phyloP scores from a whole-genome alignment of 2,888 invertebrate species.

The Amiota minor region DNA sequence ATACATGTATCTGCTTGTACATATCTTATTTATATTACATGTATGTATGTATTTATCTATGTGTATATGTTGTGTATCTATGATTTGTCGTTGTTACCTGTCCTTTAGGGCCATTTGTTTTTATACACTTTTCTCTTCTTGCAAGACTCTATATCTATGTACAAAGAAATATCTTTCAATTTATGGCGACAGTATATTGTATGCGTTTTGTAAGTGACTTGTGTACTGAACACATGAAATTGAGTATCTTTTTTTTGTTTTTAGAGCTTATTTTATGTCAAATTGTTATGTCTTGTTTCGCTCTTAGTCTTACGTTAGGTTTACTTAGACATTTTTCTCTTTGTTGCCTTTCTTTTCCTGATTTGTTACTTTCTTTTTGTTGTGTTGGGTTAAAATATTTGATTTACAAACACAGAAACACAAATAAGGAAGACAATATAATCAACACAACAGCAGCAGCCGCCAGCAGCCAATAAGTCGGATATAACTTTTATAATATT shows the following conservation, averaged over 20 bases:
- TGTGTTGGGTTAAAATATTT: slow-evolving; percentile 13
- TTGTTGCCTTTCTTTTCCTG: neutral
- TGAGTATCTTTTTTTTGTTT: slow-evolving; percentile 23
- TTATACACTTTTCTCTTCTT: neutral
- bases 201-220: no score
- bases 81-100: slow-evolving; percentile 13
- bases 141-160: neutral
- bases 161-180: neutral
- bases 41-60: neutral
- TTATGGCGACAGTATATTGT: neutral
- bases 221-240: slow-evolving; percentile 9
- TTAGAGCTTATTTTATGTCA: slow-evolving; percentile 19
- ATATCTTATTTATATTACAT: slow-evolving; percentile 3
- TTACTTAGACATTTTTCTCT: neutral
- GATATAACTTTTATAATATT: no score
- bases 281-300: slow-evolving; percentile 13
- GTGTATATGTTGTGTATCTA: neutral
- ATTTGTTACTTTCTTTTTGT: neutral
- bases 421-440: neutral
- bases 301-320: neutral
- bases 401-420: slow-evolving; percentile 19
- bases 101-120: slow-evolving; percentile 19
- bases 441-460: no score
- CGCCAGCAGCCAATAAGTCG: neutral
- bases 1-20: neutral